Percentiles rank a stretch among this genome's conserved stretches.
These are phyloP conservation scores for Aporophyla lueneburgensis DNA, from an alignment of 2,888 invertebrate species.

Conservation along the genomic window DNA sequence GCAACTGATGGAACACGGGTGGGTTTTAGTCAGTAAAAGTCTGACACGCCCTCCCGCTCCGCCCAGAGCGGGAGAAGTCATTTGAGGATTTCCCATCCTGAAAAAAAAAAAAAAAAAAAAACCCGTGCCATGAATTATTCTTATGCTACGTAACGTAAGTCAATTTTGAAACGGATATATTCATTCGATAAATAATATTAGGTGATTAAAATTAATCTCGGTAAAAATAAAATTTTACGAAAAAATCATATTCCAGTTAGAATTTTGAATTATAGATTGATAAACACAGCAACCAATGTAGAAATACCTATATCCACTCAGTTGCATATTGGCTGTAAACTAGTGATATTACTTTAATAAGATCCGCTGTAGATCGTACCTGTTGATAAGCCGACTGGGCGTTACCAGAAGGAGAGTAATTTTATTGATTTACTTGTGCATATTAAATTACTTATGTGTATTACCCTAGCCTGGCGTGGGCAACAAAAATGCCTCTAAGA, in stretches of 20 bases:
- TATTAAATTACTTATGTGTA: slow-evolving; percentile 13
- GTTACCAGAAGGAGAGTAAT: background rate
- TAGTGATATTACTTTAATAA: background rate
- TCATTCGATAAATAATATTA: background rate
- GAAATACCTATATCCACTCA: too few species aligned
- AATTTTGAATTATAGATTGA: too few species aligned
- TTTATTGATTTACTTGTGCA: slow-evolving; percentile 18
- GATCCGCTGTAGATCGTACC: background rate
- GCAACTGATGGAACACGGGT: too few species aligned
- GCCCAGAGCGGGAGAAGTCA: too few species aligned
- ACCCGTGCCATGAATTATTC: background rate
- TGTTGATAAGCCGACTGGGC: slow-evolving; percentile 8
- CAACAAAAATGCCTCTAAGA: slow-evolving; percentile 15
- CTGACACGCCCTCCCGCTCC: too few species aligned
- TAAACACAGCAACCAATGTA: too few species aligned
- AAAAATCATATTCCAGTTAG: background rate
- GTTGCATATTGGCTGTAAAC: too few species aligned
- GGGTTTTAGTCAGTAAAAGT: too few species aligned
- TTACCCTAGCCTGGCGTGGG: background rate
- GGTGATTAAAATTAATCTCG: background rate
- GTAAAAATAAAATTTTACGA: background rate
- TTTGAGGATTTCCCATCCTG: too few species aligned
- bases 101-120: too few species aligned
- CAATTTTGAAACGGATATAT: background rate
- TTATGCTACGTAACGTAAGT: background rate